Base-by-base conservation (phyloP, 2,797 vertebrate species). In the Pangasius larnaudii region DNA sequence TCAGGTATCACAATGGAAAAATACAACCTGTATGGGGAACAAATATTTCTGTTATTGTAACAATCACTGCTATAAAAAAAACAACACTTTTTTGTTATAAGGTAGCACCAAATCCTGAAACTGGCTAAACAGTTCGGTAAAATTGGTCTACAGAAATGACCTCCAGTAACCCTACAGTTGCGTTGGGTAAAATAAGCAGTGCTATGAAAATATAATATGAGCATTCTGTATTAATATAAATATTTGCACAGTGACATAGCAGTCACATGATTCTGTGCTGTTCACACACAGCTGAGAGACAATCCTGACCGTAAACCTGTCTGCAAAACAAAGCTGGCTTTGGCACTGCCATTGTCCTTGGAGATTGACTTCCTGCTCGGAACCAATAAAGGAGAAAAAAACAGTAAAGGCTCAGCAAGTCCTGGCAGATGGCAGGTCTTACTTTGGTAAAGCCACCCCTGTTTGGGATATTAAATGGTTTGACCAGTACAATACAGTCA, bases 11-110 rank as follows among this genome's bases (percentile, higher is more conserved):
- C 30, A 61, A 27, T 36, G 33, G 59, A 58, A 42, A 72, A 59
- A 82, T 91, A 88, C 87, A 90, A 85, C 85, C 91, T 89, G 90
- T 91, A 89, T 87, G 1, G 6, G 16, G 5, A n/a, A 42, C 5
- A 7, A 63, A 24, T 51, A 42, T 77, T 77, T 79, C 30, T 79
- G 30, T 79, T 33, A n/a, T n/a, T 49, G 13, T 18, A 36, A 33
- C n/a, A 33, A 30, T 82, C 53, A 46, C 30, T 74, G 9, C 16
- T 24, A 33, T 49, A 87, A 10, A 71, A 24, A 78, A 58, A 10
- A 71, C 33, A 78, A 58, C 59, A 81, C n/a, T 42, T 11, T 56
- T 2, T 4, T 67, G 18, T 27, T 18, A 27, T 10, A n/a, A 82
- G 11, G 53, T 77, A 39, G 51, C 33, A 71, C 51, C 36, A 65